A percentile compares a stretch with the other conserved stretches of the same genome.
Evolutionary conservation across 2,797 vertebrate species (phyloP).

Genomic region (Poecile montanus): DNA sequence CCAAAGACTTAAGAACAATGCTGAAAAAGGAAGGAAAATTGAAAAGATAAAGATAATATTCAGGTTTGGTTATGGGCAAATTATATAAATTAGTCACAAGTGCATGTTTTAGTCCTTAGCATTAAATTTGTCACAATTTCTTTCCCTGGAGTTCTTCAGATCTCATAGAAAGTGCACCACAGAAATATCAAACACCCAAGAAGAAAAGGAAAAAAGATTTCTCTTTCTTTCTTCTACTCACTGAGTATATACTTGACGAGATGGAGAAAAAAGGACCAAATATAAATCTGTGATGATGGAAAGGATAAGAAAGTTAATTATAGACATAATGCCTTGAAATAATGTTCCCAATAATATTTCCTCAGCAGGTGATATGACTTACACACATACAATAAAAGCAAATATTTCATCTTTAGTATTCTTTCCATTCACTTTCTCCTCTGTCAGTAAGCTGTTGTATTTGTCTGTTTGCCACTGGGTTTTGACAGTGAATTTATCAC

Average conservation of each 20-base stretch:
- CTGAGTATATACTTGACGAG: not conserved
- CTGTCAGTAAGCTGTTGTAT: not conserved
- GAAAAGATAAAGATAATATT: not conserved
- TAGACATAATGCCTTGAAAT: not conserved
- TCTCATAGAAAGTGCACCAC: not conserved
- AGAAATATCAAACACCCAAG: not conserved
- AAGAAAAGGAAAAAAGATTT: not conserved
- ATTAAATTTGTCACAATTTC: not conserved
- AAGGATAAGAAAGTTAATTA: not conserved
- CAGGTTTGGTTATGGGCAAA: not conserved
- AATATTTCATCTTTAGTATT: not conserved
- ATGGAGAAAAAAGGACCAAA: not conserved
- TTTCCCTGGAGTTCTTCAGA: not conserved
- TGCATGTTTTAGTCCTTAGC: not conserved
- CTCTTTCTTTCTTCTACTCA: not conserved
- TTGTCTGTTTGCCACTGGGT: not conserved
- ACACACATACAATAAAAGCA: not conserved
- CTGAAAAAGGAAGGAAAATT: not conserved
- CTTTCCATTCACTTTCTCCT: not conserved
- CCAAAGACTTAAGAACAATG: not conserved
- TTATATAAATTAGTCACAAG: not conserved
- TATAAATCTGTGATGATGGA: not conserved
- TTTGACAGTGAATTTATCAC: not conserved
- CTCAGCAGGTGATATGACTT: not conserved
- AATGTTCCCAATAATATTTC: accelerated